These are phyloP conservation scores for Calliopsis andreniformis DNA, from an alignment of 1,140 invertebrate genomes.

Conservation along the genomic window DNA sequence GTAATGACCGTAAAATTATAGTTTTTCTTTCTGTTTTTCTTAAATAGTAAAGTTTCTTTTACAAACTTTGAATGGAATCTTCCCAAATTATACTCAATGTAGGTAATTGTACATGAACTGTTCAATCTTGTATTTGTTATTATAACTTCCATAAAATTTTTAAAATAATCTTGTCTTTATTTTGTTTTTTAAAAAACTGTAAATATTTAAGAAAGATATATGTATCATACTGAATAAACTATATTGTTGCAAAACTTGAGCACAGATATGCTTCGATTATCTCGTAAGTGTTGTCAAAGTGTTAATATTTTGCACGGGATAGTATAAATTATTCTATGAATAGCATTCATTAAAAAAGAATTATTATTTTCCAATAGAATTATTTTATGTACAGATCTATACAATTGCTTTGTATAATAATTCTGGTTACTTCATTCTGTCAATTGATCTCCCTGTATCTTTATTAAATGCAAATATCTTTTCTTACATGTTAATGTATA, in stretches of 20 bases:
- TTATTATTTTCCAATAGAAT: constrained; percentile 64
- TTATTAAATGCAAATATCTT: constrained; percentile 43
- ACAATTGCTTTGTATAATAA: constrained; percentile 55
- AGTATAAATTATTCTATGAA: neutral
- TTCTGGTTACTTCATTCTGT: neutral
- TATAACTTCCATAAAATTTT: neutral
- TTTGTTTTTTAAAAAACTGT: constrained; percentile 23
- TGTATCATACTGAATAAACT: constrained; percentile 44
- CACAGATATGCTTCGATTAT: neutral
- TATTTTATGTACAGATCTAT: constrained; percentile 72
- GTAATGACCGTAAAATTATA: neutral
- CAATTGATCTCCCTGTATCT: constrained; percentile 8
- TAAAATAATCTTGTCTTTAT: constrained; percentile 14
- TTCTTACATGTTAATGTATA: constrained; percentile 21
- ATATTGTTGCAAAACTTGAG: constrained; percentile 37
- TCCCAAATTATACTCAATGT: too few relatives aligned
- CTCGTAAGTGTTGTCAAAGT: neutral
- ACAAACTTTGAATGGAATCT: too few relatives aligned
- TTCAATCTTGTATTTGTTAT: constrained; percentile 8
- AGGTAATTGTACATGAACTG: neutral
- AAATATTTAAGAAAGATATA: constrained; percentile 38
- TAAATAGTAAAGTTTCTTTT: too few relatives aligned
- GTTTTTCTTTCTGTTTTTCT: neutral
- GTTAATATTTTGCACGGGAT: neutral
- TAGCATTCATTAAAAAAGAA: constrained; percentile 62